Evolutionary conservation across 2,113 vertebrate genomes (phyloP).

Genomic region (Elephas maximus): DNA sequence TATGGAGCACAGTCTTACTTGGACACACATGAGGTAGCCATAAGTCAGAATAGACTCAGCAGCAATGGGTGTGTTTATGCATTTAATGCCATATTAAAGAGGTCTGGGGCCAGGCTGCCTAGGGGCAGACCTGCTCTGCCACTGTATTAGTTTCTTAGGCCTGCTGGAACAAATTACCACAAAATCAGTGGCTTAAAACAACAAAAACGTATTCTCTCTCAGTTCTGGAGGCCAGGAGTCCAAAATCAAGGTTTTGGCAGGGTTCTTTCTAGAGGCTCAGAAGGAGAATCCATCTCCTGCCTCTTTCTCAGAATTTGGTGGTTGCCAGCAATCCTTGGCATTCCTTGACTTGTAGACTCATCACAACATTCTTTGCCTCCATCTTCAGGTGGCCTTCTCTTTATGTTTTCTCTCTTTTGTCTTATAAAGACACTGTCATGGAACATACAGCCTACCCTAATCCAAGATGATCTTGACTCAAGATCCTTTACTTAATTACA

Average conservation of each 20-base stretch:
- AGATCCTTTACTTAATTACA: too few relatives aligned
- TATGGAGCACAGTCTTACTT: background rate
- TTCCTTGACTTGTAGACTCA: background rate
- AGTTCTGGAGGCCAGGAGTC: too few relatives aligned
- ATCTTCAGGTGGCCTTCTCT: background rate
- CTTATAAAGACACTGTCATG: too few relatives aligned
- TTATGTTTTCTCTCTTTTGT: background rate
- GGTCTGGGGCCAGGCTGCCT: background rate
- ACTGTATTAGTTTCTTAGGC: too few relatives aligned
- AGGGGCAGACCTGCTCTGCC: background rate
- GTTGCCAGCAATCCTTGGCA: background rate
- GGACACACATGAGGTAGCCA: background rate
- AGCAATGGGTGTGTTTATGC: background rate
- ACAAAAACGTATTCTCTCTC: too few relatives aligned
- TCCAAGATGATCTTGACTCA: background rate
- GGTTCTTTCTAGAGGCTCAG: background rate
- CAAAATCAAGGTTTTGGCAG: too few relatives aligned
- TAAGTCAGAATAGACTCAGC: background rate
- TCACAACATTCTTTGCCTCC: background rate
- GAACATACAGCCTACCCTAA: background rate
- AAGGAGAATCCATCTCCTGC: background rate
- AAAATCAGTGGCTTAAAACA: too few relatives aligned
- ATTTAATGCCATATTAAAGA: rapidly evolving
- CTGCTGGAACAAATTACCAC: too few relatives aligned
- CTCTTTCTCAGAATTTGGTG: background rate